phyloP scores from a whole-genome alignment of 2,888 invertebrate species.

The Lasioglossum oenotherae region DNA sequence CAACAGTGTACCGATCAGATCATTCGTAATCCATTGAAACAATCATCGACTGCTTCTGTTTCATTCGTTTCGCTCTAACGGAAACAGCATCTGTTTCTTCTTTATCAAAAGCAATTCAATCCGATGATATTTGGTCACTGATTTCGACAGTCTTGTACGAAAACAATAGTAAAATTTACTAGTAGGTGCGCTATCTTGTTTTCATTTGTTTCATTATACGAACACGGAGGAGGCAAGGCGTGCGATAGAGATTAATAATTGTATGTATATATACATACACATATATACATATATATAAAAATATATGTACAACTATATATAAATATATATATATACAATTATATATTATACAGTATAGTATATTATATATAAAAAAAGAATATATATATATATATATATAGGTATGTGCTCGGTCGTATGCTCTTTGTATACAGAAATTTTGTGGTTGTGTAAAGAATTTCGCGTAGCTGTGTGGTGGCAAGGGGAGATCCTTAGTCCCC shows the following conservation, averaged over 20 bases:
- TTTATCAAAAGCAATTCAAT: conserved; percentile 7
- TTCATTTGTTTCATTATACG: conserved; percentile 14
- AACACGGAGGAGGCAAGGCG: conserved; percentile 4
- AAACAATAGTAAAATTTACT: conserved; percentile 9
- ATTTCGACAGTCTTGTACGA: not conserved
- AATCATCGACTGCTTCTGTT: not conserved
- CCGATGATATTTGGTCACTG: not conserved
- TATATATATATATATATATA: not conserved
- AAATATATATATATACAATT: not conserved
- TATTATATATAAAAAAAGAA: not conserved
- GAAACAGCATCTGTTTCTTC: conserved; percentile 1
- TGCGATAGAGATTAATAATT: conserved; percentile 18
- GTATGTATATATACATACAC: not conserved
- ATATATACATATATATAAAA: not conserved
- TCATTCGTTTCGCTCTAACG: not conserved
- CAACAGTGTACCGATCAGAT: not conserved
- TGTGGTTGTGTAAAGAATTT: conserved; percentile 36
- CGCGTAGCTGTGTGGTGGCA: conserved; percentile 50
- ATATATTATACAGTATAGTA: not conserved
- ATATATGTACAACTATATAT: not conserved
- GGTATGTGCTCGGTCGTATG: conserved; percentile 27
- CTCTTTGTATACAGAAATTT: conserved; percentile 17
- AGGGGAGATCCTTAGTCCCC: conserved; percentile 64
- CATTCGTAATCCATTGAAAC: conserved; percentile 17
- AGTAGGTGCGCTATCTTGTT: conserved; percentile 8